phyloP scores from a whole-genome alignment of 35 echinoderm and acorn worm genomes.

The Diadema setosum region DNA sequence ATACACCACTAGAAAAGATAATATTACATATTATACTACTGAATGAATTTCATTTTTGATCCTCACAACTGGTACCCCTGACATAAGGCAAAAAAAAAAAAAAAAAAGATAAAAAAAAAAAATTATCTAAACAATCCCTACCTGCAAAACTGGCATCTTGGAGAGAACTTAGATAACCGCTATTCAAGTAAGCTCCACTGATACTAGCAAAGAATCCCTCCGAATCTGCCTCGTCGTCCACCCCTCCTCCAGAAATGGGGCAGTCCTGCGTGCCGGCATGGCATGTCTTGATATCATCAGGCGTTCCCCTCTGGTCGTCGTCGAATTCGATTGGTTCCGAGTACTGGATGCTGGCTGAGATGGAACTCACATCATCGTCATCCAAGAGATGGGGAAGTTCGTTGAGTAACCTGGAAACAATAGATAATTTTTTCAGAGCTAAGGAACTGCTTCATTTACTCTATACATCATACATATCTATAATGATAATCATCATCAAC shows the following conservation, averaged over 20 bases:
- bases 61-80: no score
- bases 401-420: not conserved
- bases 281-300: not conserved
- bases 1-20: no score
- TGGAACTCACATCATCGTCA: slow-evolving; percentile 6
- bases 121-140: no score
- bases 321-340: not conserved
- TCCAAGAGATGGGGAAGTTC: not conserved
- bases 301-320: not conserved
- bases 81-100: no score
- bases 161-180: not conserved
- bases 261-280: not conserved
- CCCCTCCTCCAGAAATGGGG: not conserved
- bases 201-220: not conserved
- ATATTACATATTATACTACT: no score
- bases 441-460: not conserved
- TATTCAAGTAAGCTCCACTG: not conserved
- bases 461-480: not conserved
- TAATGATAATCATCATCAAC: not conserved
- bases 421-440: not conserved
- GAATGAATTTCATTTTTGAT: no score
- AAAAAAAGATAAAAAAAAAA: no score
- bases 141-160: not conserved
- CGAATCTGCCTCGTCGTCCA: not conserved
- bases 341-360: not conserved